Percentiles rank a stretch among this genome's conserved stretches.
Conservation (phyloP, 2,797 vertebrate genomes). For the Pantherophis vulpinus region DNA sequence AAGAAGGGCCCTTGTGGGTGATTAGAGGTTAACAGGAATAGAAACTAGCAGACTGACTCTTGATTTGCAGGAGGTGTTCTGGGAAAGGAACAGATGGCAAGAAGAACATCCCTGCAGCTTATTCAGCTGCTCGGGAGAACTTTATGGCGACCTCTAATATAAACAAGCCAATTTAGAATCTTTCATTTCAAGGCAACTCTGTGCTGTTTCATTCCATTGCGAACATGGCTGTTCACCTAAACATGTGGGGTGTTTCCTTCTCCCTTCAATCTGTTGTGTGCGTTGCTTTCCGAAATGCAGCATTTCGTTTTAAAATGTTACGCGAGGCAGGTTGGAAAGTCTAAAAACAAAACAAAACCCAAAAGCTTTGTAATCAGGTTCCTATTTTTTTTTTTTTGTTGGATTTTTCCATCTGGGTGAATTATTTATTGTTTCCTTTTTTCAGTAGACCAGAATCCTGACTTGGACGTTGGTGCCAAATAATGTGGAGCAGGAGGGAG, state of each 20-base stretch:
- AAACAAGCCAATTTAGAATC: constrained; percentile 67
- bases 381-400: neutral
- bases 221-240: constrained; percentile 46
- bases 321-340: neutral
- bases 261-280: constrained; percentile 14
- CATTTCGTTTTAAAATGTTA: neutral
- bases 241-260: constrained; percentile 40
- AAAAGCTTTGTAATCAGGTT: neutral
- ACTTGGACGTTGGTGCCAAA: neutral
- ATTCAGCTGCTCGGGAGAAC: constrained; percentile 77
- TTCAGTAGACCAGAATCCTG: neutral
- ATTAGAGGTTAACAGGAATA: constrained; percentile 88
- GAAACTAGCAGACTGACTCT: constrained; percentile 78
- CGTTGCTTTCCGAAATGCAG: neutral
- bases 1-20: constrained; percentile 77
- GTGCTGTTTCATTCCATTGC: constrained; percentile 4
- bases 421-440: constrained; percentile 3
- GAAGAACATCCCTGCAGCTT: constrained; percentile 74
- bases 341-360: neutral
- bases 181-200: constrained; percentile 62
- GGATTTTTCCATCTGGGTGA: neutral
- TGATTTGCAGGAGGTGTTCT: constrained; percentile 78
- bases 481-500: neutral
- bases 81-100: constrained; percentile 90
- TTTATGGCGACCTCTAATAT: constrained; percentile 70